A percentile compares a stretch with the other conserved stretches of the same genome.
Evolutionary conservation across 2,797 vertebrate species (phyloP).

Genomic region (Syncerus caffer): DNA sequence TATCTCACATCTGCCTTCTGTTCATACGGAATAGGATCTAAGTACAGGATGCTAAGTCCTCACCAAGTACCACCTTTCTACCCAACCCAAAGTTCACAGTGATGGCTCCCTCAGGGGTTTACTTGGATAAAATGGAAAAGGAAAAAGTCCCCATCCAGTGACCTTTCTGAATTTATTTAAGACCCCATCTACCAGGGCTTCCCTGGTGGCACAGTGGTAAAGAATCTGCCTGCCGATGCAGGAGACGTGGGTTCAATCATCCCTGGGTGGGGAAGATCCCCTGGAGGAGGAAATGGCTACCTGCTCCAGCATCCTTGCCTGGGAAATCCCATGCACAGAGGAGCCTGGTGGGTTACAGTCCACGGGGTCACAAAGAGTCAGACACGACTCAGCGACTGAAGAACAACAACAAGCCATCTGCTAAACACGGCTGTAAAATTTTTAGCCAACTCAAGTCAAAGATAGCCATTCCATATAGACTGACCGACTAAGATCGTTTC

Average conservation of each 20-base stretch:
- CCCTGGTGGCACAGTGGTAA: neutral
- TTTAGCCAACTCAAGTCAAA: neutral
- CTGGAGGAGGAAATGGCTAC: neutral
- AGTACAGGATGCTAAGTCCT: neutral
- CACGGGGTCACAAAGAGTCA: neutral
- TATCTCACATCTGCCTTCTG: neutral
- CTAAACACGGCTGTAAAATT: neutral
- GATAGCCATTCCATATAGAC: no score
- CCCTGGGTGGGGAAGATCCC: neutral
- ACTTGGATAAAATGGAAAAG: neutral
- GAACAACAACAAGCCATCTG: neutral
- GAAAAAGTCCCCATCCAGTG: neutral
- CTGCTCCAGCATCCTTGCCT: neutral
- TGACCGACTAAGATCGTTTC: neutral
- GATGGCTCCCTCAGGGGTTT: neutral
- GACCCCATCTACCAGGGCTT: neutral
- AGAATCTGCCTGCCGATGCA: neutral
- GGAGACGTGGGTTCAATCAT: rapidly evolving
- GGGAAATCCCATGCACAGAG: neutral
- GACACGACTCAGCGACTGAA: neutral
- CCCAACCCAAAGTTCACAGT: neutral
- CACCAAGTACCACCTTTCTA: neutral
- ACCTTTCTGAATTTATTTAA: neutral
- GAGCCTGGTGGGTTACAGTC: neutral
- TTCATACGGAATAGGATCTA: neutral